Conservation (phyloP, 2,113 vertebrate genomes). For the Phyllopteryx taeniolatus region DNA sequence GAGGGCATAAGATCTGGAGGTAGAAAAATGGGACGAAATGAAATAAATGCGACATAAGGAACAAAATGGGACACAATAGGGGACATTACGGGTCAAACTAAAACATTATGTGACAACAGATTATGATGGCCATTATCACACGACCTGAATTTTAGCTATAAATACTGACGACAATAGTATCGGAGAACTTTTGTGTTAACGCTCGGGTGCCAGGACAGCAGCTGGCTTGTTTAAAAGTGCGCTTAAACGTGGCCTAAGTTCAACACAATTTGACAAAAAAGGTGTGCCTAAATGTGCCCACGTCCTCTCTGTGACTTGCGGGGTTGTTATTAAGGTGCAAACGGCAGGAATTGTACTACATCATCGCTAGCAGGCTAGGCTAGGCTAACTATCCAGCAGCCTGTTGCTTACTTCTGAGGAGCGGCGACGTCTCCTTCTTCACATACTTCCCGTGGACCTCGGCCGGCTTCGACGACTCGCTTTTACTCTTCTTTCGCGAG, state of each 20-base stretch:
- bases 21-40: background rate
- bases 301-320: background rate
- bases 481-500: slow-evolving; percentile 95
- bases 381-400: slow-evolving; percentile 5
- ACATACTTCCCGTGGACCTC: slow-evolving; percentile 98
- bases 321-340: background rate
- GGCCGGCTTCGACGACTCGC: slow-evolving; percentile 90
- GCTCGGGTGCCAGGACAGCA: background rate
- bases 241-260: background rate
- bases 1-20: slow-evolving; percentile 93
- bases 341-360: background rate
- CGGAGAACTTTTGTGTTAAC: background rate
- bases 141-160: background rate
- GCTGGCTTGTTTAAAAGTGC: background rate
- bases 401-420: slow-evolving; percentile 86
- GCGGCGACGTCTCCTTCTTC: slow-evolving; percentile 96
- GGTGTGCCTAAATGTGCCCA: background rate
- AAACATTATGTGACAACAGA: background rate
- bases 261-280: background rate
- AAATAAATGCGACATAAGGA: no score
- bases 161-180: background rate
- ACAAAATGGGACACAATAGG: background rate
- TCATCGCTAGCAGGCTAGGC: background rate
- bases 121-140: background rate
- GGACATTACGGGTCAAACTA: background rate